These are phyloP conservation scores for Portunus trituberculatus DNA, from an alignment of 1,140 invertebrate species.

Conservation along the genomic window DNA sequence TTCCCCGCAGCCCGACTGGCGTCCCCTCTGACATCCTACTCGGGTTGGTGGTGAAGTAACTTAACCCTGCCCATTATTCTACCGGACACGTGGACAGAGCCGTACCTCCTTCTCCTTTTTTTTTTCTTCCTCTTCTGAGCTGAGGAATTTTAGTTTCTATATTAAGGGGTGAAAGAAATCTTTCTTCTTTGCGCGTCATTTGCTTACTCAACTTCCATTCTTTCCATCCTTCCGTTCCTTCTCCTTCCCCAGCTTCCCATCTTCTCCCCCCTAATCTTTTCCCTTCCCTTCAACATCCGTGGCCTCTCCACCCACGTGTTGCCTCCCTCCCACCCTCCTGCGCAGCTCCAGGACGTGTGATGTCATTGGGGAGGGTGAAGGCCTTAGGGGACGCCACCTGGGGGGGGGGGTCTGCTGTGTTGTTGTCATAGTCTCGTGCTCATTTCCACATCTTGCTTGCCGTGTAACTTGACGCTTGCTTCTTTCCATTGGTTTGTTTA, in stretches of 20 bases:
- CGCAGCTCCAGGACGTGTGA: not conserved
- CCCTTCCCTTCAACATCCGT: not conserved
- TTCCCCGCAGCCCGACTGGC: not conserved
- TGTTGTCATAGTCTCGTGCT: not conserved
- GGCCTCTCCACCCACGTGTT: not conserved
- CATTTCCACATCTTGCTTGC: not conserved
- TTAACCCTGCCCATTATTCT: not conserved
- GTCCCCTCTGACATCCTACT: slow-evolving; percentile 2
- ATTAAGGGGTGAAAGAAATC: not conserved
- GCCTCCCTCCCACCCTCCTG: too few species aligned
- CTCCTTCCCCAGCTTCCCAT: not conserved
- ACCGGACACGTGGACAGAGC: not conserved
- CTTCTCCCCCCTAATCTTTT: not conserved
- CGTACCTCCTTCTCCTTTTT: not conserved
- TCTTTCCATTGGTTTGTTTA: not conserved
- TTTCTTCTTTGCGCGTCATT: not conserved
- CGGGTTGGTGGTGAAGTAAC: not conserved
- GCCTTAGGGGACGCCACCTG: not conserved
- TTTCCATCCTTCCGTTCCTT: not conserved
- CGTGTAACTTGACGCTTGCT: not conserved
- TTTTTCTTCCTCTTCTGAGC: not conserved
- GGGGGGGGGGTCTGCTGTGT: not conserved
- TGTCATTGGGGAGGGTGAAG: slow-evolving; percentile 27
- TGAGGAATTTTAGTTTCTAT: not conserved
- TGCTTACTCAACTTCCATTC: not conserved